Conservation (phyloP, 2,888 invertebrate species). For the Pollenia griseotomentosa region DNA sequence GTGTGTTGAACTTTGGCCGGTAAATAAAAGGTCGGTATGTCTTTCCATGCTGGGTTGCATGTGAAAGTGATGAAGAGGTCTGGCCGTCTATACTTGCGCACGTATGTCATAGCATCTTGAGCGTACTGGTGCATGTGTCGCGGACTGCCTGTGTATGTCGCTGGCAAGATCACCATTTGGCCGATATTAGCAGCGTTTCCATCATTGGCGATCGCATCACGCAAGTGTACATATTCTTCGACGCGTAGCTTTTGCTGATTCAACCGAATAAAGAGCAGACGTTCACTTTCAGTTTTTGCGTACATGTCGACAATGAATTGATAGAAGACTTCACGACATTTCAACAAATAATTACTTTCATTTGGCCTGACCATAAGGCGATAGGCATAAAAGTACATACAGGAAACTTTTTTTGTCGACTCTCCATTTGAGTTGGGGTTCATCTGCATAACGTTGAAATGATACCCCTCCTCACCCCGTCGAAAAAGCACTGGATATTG, state of each 20-base stretch:
- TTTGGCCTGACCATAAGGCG: conserved; percentile 49
- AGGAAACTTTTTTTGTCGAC: conserved; percentile 38
- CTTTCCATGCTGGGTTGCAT: no score
- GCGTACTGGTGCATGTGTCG: no score
- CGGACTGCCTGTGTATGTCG: no score
- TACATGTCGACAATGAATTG: conserved; percentile 81
- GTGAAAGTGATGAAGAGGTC: no score
- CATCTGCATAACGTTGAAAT: not conserved
- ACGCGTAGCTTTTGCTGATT: conserved; percentile 78
- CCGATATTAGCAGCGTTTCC: no score
- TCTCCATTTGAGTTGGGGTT: conserved; percentile 51
- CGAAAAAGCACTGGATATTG: conserved; percentile 10
- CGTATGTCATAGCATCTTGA: no score
- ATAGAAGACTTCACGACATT: conserved; percentile 77
- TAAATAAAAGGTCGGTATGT: no score
- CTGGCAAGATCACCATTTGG: no score
- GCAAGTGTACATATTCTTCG: no score
- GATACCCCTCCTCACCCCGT: conserved; percentile 6
- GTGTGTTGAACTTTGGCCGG: no score
- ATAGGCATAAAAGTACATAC: conserved; percentile 60
- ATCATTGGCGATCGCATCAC: no score
- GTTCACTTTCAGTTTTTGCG: conserved; percentile 80
- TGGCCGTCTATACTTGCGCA: no score
- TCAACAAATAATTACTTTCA: conserved; percentile 72
- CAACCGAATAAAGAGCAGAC: conserved; percentile 77